Evolutionary conservation across 2,113 vertebrate genomes (phyloP), one percentile per base, ranked within the genome.

Genomic region (Proterorhinus semilunaris): DNA sequence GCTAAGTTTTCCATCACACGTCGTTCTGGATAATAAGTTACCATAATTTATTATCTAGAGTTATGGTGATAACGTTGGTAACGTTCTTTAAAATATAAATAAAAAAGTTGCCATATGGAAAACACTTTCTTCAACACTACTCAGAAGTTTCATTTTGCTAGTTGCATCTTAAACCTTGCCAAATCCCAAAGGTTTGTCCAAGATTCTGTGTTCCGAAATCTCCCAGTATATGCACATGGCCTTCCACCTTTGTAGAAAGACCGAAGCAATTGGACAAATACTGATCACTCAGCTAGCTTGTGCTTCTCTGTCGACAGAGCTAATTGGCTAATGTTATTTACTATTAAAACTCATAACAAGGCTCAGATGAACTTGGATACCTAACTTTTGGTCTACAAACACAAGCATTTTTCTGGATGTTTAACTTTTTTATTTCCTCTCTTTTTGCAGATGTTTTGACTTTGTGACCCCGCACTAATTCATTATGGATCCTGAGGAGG

Each of bases 401-500:
- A 6, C 12, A 77, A 21, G 12, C 13, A 65, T 6, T n/a, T 17
- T 10, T 59, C n/a, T 59, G 47, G 9, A 5, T 48, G 10, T 63
- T 63, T 48, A 69, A 69, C 17, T 44, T 65, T 59, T 2, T 47
- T 64, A 63, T 74, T 46, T 6, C 1, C 8, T 66, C n/a, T 1
- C 67, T 62, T 10, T 72, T 46, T 57, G 1, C 78, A 61, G 43
- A 65, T 76, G 13, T 62, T 53, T 71, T 66, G 96, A 90, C 81
- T 93, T 93, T 88, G 46, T 90, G 71, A 54, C 66, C 83, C 71
- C 81, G 50, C 69, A 91, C 73, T 91, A 74, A 91, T 8, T 6
- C 4, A 85, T 89, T 87, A 99, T 99, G 98, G 96, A 99, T 81
- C 93, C 95, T 0, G 98, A 99, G 82, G 97, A 99, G 85, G 88